Evolutionary conservation across 2,113 vertebrate species (phyloP).

Genomic region (Onychorhynchus coronatus): DNA sequence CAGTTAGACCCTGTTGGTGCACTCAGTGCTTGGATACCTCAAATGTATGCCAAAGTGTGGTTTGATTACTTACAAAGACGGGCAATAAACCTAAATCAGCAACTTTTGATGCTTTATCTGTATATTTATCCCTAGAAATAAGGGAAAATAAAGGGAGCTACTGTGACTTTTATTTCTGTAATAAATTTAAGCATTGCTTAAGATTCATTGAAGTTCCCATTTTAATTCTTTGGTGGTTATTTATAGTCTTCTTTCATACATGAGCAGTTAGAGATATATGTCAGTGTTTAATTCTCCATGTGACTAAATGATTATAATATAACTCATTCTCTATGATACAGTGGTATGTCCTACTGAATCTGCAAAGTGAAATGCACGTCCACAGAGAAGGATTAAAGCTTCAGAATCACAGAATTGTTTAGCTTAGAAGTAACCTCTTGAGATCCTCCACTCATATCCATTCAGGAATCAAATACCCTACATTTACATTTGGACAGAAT

Average conservation of each 20-base stretch:
- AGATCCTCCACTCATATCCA: background rate
- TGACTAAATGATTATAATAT: background rate
- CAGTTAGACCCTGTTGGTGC: background rate
- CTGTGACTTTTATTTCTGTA: background rate
- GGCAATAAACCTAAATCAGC: background rate
- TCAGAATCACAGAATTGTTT: background rate
- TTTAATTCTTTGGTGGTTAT: background rate
- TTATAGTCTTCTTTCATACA: background rate
- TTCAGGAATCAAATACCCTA: background rate
- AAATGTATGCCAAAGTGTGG: fast-evolving
- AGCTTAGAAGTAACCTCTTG: background rate
- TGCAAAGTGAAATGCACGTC: background rate
- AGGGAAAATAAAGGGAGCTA: background rate
- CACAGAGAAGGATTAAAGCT: background rate
- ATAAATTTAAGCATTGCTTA: background rate
- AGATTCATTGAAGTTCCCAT: background rate
- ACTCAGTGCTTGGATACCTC: background rate
- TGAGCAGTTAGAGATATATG: background rate
- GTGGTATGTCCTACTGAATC: background rate
- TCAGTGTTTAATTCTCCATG: background rate
- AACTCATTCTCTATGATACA: background rate
- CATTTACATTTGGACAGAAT: background rate
- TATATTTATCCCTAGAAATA: background rate
- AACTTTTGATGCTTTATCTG: background rate
- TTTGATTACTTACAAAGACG: background rate